These are phyloP conservation scores for Vidua macroura DNA, from an alignment of 2,113 vertebrate genomes.

Conservation along the genomic window DNA sequence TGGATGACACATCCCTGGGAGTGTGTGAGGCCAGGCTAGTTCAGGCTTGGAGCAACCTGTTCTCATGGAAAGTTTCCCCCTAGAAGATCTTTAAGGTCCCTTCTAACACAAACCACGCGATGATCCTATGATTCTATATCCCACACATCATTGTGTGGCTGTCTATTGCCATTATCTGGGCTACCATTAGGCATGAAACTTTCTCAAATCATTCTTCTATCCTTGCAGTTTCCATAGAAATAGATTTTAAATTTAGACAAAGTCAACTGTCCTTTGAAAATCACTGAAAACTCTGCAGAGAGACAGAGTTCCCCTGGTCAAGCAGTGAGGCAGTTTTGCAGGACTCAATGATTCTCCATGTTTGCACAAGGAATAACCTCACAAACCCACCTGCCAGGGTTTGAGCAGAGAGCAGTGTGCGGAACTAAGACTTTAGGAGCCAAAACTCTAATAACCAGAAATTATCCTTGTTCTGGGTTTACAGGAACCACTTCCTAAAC, in stretches of 20 bases:
- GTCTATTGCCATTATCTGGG: neutral
- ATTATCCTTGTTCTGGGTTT: neutral
- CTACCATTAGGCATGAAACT: neutral
- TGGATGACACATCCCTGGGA: neutral
- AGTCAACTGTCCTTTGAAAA: slow-evolving; percentile 16
- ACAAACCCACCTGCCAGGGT: neutral
- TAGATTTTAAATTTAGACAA: slow-evolving; percentile 19
- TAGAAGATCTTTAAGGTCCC: neutral
- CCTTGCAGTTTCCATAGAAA: slow-evolving; percentile 46
- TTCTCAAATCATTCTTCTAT: neutral
- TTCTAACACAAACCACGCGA: neutral
- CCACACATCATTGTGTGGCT: neutral
- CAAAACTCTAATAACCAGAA: neutral
- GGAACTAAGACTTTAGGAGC: neutral
- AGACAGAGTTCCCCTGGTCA: neutral
- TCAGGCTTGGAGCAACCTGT: neutral
- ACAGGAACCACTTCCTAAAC: neutral
- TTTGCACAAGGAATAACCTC: neutral
- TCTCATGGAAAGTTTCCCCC: neutral
- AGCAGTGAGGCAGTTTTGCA: neutral
- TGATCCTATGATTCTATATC: neutral
- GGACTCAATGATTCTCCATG: neutral
- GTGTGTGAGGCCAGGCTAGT: neutral
- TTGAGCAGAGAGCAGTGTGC: neutral
- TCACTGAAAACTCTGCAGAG: neutral